phyloP scores from a whole-genome alignment of 2,888 invertebrate genomes.

The Drosophila pseudotakahashii region DNA sequence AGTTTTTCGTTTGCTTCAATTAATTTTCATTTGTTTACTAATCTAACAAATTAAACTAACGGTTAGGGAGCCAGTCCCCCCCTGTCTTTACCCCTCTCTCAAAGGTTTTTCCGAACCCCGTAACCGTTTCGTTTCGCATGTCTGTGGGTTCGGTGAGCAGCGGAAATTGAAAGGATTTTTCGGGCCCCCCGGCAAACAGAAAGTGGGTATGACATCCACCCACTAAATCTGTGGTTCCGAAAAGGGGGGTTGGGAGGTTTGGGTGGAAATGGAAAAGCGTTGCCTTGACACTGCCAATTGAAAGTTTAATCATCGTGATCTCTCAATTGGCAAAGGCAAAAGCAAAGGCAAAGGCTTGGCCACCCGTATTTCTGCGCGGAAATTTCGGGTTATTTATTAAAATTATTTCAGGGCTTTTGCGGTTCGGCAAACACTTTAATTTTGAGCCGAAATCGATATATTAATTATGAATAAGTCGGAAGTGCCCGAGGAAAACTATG shows the following conservation, averaged over 20 bases:
- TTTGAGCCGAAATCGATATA: not conserved
- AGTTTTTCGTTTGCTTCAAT: slow-evolving; percentile 81
- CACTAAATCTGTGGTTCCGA: slow-evolving; percentile 16
- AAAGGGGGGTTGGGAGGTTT: too few relatives aligned
- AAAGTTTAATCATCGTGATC: slow-evolving; percentile 69
- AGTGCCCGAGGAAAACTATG: too few relatives aligned
- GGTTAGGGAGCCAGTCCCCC: slow-evolving; percentile 57
- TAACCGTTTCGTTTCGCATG: slow-evolving; percentile 25
- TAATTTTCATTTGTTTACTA: slow-evolving; percentile 82
- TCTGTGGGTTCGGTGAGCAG: slow-evolving; percentile 21
- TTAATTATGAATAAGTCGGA: not conserved
- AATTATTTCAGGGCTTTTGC: slow-evolving; percentile 2
- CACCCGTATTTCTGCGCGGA: slow-evolving; percentile 2
- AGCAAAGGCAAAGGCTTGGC: slow-evolving; percentile 3
- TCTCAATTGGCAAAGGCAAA: slow-evolving; percentile 24
- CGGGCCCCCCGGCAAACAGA: slow-evolving; percentile 21
- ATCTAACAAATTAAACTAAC: slow-evolving; percentile 81
- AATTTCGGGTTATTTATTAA: slow-evolving; percentile 20
- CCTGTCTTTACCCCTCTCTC: not conserved
- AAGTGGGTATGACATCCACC: slow-evolving; percentile 27
- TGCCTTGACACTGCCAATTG: slow-evolving; percentile 53
- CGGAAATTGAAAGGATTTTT: slow-evolving; percentile 76
- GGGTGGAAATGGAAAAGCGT: slow-evolving; percentile 33
- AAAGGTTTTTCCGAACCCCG: slow-evolving; percentile 19
- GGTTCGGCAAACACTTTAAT: not conserved